Conservation (phyloP, 2,797 vertebrate genomes). For the Darevskia mixta region DNA sequence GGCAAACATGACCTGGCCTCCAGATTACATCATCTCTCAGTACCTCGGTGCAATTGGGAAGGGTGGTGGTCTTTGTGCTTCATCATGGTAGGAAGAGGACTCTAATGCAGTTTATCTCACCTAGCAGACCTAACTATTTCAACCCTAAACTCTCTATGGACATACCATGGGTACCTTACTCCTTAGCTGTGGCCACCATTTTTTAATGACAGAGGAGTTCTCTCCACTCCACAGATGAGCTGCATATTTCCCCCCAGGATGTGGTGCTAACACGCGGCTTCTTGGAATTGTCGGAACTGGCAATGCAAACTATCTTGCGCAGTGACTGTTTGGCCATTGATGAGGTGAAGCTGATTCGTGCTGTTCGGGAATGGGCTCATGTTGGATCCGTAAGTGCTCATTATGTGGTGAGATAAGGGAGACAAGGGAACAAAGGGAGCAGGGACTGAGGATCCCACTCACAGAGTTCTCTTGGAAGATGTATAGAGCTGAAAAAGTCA, state of each 20-base stretch:
- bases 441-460: background rate
- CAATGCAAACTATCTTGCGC: constrained; percentile 70
- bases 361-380: constrained; percentile 74
- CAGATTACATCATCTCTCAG: background rate
- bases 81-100: background rate
- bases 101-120: background rate
- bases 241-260: constrained; percentile 60
- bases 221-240: background rate
- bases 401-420: background rate
- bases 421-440: background rate
- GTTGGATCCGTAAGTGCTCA: constrained; percentile 74
- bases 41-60: background rate
- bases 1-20: background rate
- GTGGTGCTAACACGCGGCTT: constrained; percentile 72
- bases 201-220: background rate
- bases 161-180: background rate
- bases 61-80: background rate
- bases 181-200: background rate
- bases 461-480: background rate
- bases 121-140: background rate
- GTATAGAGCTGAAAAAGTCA: background rate
- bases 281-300: constrained; percentile 75
- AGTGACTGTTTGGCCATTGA: constrained; percentile 73
- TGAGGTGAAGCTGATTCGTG: constrained; percentile 71
- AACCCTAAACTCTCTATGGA: background rate